Percentiles rank a stretch among this genome's conserved stretches.
Evolutionary conservation across 1,140 invertebrate species (phyloP).

Genomic region (Carcinoscorpius rotundicauda): DNA sequence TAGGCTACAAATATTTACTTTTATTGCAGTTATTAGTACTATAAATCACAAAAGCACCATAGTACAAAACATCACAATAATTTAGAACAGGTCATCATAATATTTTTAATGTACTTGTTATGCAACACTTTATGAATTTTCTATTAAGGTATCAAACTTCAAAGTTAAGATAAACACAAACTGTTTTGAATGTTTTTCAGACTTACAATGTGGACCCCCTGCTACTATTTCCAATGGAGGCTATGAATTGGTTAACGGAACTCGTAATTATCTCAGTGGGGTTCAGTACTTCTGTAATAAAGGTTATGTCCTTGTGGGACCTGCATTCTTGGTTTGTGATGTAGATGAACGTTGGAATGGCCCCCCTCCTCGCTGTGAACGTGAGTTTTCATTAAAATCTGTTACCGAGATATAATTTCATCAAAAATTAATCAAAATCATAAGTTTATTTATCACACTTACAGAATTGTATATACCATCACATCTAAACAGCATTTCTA

Average conservation of each 20-base stretch:
- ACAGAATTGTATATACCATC: too few species aligned
- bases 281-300: constrained; percentile 71
- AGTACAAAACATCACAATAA: too few species aligned
- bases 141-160: too few species aligned
- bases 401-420: too few species aligned
- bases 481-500: too few species aligned
- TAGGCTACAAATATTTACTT: too few species aligned
- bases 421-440: too few species aligned
- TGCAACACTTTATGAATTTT: not conserved
- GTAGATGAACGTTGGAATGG: constrained; percentile 89
- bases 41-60: too few species aligned
- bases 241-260: constrained; percentile 67
- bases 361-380: constrained; percentile 73
- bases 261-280: constrained; percentile 66
- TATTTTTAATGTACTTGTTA: not conserved
- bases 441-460: too few species aligned
- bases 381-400: constrained; percentile 35
- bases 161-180: not conserved
- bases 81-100: too few species aligned
- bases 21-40: too few species aligned
- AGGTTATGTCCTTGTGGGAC: constrained; percentile 67
- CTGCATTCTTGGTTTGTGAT: constrained; percentile 71
- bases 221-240: constrained; percentile 69
- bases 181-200: constrained; percentile 35
- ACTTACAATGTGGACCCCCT: constrained; percentile 76